Conservation (phyloP, 2,113 vertebrate genomes). For the Engraulis encrasicolus region DNA sequence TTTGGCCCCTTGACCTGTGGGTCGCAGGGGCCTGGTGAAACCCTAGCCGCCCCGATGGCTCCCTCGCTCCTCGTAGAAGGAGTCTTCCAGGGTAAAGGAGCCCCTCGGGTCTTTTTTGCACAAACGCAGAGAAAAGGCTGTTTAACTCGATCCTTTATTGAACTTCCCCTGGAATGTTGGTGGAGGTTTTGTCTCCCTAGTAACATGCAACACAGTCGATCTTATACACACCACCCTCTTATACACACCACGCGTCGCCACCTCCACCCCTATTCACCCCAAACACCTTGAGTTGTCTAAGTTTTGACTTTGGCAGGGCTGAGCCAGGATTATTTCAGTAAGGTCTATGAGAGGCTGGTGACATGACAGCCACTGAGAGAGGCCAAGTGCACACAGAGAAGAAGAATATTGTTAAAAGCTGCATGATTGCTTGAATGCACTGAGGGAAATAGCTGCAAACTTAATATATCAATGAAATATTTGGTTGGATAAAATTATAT, state of each 20-base stretch:
- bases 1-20: constrained; percentile 88
- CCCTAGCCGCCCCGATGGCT: constrained; percentile 84
- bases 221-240: no score
- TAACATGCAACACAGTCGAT: constrained; percentile 82
- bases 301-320: constrained; percentile 6
- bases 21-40: constrained; percentile 86
- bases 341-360: background rate
- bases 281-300: constrained; percentile 26
- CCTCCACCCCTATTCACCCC: constrained; percentile 6
- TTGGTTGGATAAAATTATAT: background rate
- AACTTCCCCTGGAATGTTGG: constrained; percentile 80
- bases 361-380: background rate
- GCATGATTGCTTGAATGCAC: background rate
- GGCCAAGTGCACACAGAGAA: background rate
- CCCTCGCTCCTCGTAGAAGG: constrained; percentile 87
- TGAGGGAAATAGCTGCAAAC: background rate
- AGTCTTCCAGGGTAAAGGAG: constrained; percentile 86
- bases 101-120: constrained; percentile 82
- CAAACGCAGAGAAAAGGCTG: constrained; percentile 80
- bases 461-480: background rate
- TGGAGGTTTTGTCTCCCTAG: constrained; percentile 79
- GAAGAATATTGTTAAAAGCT: background rate
- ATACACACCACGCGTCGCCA: no score
- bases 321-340: background rate
- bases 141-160: constrained; percentile 85